phyloP scores from a whole-genome alignment of 2,888 invertebrate species.

The Lasioglossum figueresi region DNA sequence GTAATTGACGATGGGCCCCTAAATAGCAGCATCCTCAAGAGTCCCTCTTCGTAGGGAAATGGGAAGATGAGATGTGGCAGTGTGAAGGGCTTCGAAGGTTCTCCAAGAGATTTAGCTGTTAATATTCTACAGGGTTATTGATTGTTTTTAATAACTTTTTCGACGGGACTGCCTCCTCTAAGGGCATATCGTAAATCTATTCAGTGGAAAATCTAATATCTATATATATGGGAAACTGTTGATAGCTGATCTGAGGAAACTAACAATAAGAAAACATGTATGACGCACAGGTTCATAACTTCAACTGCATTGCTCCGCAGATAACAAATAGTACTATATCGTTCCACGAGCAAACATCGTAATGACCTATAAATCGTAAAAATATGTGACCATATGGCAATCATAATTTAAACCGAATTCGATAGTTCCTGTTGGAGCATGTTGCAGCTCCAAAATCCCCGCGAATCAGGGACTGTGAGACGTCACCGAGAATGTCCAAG shows the following conservation, averaged over 20 bases:
- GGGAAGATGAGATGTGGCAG: not conserved
- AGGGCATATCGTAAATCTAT: not conserved
- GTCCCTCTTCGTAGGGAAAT: not conserved
- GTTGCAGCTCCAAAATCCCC: not conserved
- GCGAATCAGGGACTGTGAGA: not conserved
- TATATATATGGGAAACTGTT: too few species aligned
- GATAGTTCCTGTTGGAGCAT: not conserved
- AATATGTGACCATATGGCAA: not conserved
- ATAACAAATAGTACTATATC: not conserved
- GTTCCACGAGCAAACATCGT: not conserved
- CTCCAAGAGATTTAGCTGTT: not conserved
- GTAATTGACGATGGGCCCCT: not conserved
- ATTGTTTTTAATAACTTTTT: not conserved
- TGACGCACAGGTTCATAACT: not conserved
- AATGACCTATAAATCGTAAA: not conserved
- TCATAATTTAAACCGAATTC: not conserved
- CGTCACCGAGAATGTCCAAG: not conserved
- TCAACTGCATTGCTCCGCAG: not conserved
- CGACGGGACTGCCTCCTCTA: not conserved
- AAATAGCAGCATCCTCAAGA: not conserved
- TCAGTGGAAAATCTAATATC: too few species aligned
- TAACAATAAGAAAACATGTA: not conserved
- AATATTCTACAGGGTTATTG: not conserved
- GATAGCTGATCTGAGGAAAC: too few species aligned
- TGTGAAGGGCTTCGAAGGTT: not conserved